Evolutionary conservation across 2,888 invertebrate genomes (phyloP).

Genomic region (Lymantria monacha): DNA sequence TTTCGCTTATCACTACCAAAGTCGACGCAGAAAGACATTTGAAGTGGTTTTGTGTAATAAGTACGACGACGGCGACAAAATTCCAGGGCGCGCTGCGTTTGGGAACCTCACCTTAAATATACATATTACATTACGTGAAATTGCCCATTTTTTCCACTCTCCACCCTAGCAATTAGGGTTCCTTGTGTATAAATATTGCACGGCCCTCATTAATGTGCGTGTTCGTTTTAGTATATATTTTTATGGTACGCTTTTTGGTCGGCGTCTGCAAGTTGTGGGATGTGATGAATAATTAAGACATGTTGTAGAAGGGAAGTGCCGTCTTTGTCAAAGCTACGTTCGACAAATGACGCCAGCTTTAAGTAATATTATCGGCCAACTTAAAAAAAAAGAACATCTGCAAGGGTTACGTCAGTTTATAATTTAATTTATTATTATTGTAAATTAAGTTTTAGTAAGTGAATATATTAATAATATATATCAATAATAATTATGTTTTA

Average conservation of each 20-base stretch:
- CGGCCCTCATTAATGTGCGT: slow-evolving; percentile 79
- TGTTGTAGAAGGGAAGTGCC: slow-evolving; percentile 60
- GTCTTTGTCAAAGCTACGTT: slow-evolving; percentile 41
- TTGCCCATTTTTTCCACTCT: slow-evolving; percentile 83
- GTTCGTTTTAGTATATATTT: slow-evolving; percentile 78
- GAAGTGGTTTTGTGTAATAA: slow-evolving; percentile 75
- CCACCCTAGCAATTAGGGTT: slow-evolving; percentile 82
- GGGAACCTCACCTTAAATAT: slow-evolving; percentile 79
- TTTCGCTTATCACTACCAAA: slow-evolving; percentile 41
- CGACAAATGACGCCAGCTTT: slow-evolving; percentile 37
- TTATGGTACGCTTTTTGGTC: slow-evolving; percentile 67
- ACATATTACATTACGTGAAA: slow-evolving; percentile 83
- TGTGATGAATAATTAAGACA: slow-evolving; percentile 79
- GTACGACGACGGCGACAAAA: slow-evolving; percentile 75
- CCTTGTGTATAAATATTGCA: slow-evolving; percentile 82
- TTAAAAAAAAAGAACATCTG: slow-evolving; percentile 6
- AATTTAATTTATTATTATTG: too few species aligned
- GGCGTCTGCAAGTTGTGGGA: slow-evolving; percentile 61
- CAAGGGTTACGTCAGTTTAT: not conserved
- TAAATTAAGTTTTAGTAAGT: too few species aligned
- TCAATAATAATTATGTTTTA: too few species aligned
- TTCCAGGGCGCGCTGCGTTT: slow-evolving; percentile 56
- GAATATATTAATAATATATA: too few species aligned
- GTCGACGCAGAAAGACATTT: slow-evolving; percentile 63
- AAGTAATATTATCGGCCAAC: slow-evolving; percentile 25